Evolutionary conservation across 2,113 vertebrate genomes (phyloP).

Genomic region (Pomatorhinus ruficollis): DNA sequence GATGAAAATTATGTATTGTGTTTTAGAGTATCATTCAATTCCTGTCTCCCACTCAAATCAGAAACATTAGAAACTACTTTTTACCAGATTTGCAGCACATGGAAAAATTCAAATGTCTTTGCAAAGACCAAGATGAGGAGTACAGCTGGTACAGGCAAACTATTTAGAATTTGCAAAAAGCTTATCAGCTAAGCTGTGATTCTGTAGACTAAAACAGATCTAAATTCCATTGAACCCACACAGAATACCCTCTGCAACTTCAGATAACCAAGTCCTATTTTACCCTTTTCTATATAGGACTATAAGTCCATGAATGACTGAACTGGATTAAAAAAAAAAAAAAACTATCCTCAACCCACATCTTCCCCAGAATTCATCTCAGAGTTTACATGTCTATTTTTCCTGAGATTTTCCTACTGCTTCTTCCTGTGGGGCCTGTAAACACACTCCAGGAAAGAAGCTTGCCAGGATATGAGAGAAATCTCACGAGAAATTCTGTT

Average conservation of each 20-base stretch:
- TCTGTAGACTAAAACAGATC: constrained; percentile 2
- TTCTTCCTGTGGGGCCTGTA: constrained; percentile 58
- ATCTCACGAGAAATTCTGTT: constrained; percentile 50
- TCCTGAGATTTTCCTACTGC: constrained; percentile 11
- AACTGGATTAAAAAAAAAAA: background rate
- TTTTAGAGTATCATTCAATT: constrained; percentile 20
- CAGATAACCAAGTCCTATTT: background rate
- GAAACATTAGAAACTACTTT: constrained; percentile 21
- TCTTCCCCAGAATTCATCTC: constrained; percentile 25
- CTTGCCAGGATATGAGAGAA: constrained; percentile 55
- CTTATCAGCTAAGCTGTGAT: constrained; percentile 26
- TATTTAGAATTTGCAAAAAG: constrained; percentile 11
- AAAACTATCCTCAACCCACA: background rate
- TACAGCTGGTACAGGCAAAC: constrained; percentile 7
- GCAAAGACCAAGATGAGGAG: background rate
- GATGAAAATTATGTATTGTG: constrained; percentile 21
- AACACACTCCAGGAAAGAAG: constrained; percentile 39
- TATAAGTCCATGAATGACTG: background rate
- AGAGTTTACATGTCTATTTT: constrained; percentile 33
- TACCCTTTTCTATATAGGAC: background rate
- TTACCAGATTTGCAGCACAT: background rate
- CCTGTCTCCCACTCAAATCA: constrained; percentile 46
- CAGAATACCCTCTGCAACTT: background rate
- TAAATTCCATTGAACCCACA: background rate
- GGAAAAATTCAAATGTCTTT: background rate